phyloP scores from a whole-genome alignment of 2,888 invertebrate genomes.

The Spodoptera picta region DNA sequence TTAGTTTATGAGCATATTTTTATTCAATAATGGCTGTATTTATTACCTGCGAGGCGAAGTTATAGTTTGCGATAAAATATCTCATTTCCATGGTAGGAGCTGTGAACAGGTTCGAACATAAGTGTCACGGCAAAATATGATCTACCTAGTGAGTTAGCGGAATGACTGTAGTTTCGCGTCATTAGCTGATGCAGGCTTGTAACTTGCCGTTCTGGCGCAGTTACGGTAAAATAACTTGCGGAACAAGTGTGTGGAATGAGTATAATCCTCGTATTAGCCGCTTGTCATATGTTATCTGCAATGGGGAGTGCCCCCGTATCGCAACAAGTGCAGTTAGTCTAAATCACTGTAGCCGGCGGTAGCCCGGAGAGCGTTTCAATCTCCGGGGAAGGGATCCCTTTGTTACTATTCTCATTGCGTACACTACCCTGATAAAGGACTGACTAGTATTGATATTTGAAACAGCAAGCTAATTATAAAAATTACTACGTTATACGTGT shows the following conservation, averaged over 20 bases:
- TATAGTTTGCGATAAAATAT: constrained; percentile 66
- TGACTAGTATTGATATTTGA: constrained; percentile 70
- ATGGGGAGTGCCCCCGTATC: constrained; percentile 61
- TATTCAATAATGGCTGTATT: constrained; percentile 69
- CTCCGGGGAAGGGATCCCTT: constrained; percentile 76
- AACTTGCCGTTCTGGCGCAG: constrained; percentile 39
- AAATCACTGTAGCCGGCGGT: constrained; percentile 80
- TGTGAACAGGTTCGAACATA: constrained; percentile 63
- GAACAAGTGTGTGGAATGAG: constrained; percentile 69
- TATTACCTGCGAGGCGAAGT: constrained; percentile 63
- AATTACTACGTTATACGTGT: too few relatives aligned
- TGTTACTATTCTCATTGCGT: constrained; percentile 65
- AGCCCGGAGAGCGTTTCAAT: constrained; percentile 76
- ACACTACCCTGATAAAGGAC: constrained; percentile 51
- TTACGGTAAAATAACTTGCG: constrained; percentile 58
- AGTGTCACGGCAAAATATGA: constrained; percentile 46
- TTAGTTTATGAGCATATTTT: constrained; percentile 67
- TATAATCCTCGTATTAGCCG: constrained; percentile 77
- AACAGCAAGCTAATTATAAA: not conserved
- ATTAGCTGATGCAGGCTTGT: constrained; percentile 45
- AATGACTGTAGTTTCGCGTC: constrained; percentile 47
- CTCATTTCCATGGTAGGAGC: constrained; percentile 58
- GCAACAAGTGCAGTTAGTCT: constrained; percentile 85
- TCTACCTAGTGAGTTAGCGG: constrained; percentile 33
- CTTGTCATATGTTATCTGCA: constrained; percentile 77